Base-by-base conservation (phyloP, 2,113 vertebrate species). In the Marcusenius ussheri region DNA sequence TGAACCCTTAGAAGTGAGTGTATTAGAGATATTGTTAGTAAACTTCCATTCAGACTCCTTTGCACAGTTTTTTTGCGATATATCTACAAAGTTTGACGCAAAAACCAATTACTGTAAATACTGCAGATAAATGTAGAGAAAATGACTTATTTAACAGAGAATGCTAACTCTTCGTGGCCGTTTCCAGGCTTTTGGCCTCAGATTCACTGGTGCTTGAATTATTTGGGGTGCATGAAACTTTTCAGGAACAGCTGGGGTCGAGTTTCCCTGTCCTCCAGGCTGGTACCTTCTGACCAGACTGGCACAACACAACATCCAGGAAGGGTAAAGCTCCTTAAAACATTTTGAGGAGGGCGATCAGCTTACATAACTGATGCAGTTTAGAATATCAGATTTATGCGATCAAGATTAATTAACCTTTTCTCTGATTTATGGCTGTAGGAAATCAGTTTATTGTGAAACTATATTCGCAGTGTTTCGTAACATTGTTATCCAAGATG, bases 391-490 rank as follows among this genome's bases (percentile, higher is more conserved):
- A 27, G 8, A n/a, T 46, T 50, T 50, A 50, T n/a, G 21, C 27
- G 9, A 85, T 86, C 83, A 49, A 86, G 46, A 86, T 50, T 86
- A 50, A 86, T 86, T 86, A 50, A 86, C 47, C 47, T 50, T 47
- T 86, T 24, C 83, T 50, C 8, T 31, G 47, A 50, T 50, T 86
- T 86, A 49, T 86, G 47, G 21, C 45, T 49, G 83, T 47, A 86
- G 47, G 45, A 86, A 86, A 86, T 86, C 83, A 47, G 24, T 86
- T 47, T 50, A 86, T 49, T 86, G 83, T 49, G n/a, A 86, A 86
- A 86, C 83, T 86, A 49, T 86, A 86, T 50, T 77, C 0, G 15
- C 31, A 39, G 13, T 80, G 74, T 80, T 80, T 80, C 15, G n/a
- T 27, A 85, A 50, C 83, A 24, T 49, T 85, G 42, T 49, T 85